These are phyloP conservation scores for Diachasma alloeum DNA, from an alignment of 1,140 invertebrate genomes.

Conservation along the genomic window DNA sequence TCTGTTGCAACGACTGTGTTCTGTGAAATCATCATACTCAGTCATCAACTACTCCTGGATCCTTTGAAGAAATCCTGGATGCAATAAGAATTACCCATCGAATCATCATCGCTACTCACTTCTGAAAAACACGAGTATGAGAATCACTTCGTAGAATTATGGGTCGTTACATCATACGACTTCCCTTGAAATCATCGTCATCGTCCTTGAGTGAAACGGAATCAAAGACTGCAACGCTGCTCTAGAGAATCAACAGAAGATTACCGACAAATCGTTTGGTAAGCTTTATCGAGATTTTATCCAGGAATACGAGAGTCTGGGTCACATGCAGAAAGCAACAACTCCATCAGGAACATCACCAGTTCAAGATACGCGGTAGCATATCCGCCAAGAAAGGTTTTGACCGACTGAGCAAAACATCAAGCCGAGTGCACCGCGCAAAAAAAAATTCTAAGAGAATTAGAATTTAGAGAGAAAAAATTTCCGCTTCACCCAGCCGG, in stretches of 20 bases:
- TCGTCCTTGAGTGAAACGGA: conserved; percentile 36
- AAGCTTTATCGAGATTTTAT: conserved; percentile 47
- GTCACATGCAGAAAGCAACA: conserved; percentile 48
- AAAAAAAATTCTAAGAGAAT: no score
- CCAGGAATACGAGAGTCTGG: conserved; percentile 46
- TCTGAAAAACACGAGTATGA: conserved; percentile 31
- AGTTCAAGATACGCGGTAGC: no score
- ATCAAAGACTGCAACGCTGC: conserved; percentile 28
- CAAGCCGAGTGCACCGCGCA: no score
- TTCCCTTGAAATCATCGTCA: conserved; percentile 40
- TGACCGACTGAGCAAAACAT: no score
- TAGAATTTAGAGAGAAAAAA: no score
- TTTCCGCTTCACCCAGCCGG: no score
- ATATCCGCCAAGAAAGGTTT: no score
- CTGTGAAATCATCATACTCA: neutral
- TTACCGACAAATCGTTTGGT: conserved; percentile 30
- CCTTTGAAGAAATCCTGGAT: conserved; percentile 38
- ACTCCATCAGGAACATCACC: no score
- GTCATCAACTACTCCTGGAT: conserved; percentile 44
- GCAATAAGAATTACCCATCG: conserved; percentile 14
- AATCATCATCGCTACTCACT: neutral
- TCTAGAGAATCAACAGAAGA: conserved; percentile 30
- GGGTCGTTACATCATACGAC: conserved; percentile 22
- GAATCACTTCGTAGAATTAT: neutral
- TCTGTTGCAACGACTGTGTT: neutral